These are phyloP conservation scores for Gouania willdenowi DNA, from an alignment of 2,797 vertebrate genomes.

Conservation along the genomic window DNA sequence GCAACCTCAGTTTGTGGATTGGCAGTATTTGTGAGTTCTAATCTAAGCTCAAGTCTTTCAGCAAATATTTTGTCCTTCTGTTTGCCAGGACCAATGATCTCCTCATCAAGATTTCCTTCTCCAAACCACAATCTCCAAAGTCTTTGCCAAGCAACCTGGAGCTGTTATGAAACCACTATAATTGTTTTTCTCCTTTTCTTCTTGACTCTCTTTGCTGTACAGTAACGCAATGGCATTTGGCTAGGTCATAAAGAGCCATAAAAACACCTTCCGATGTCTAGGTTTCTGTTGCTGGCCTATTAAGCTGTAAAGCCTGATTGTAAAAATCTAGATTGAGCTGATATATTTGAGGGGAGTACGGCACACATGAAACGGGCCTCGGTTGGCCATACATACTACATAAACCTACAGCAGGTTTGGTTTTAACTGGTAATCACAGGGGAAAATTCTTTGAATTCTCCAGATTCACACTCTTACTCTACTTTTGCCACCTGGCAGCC, in stretches of 20 bases:
- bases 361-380: slow-evolving; percentile 51
- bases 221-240: slow-evolving; percentile 52
- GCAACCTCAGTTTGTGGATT: too few relatives aligned
- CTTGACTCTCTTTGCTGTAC: slow-evolving; percentile 22
- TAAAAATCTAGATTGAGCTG: slow-evolving; percentile 58
- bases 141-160: neutral
- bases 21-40: too few relatives aligned
- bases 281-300: slow-evolving; percentile 56
- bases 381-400: slow-evolving; percentile 45
- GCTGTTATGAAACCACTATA: slow-evolving; percentile 11
- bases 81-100: neutral
- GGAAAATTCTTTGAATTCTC: slow-evolving; percentile 67
- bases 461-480: slow-evolving; percentile 42
- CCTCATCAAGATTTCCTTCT: neutral
- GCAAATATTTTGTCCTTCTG: neutral
- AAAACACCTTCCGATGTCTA: slow-evolving; percentile 68
- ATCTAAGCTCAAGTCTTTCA: too few relatives aligned
- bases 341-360: slow-evolving; percentile 47
- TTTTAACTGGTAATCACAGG: slow-evolving; percentile 46
- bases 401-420: slow-evolving; percentile 52
- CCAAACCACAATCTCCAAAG: neutral
- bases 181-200: neutral
- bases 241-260: slow-evolving; percentile 55
- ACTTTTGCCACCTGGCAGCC: slow-evolving; percentile 47
- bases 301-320: slow-evolving; percentile 67